Conservation (phyloP, 2,888 invertebrate genomes). For the Parapristionchus giblindavisi region DNA sequence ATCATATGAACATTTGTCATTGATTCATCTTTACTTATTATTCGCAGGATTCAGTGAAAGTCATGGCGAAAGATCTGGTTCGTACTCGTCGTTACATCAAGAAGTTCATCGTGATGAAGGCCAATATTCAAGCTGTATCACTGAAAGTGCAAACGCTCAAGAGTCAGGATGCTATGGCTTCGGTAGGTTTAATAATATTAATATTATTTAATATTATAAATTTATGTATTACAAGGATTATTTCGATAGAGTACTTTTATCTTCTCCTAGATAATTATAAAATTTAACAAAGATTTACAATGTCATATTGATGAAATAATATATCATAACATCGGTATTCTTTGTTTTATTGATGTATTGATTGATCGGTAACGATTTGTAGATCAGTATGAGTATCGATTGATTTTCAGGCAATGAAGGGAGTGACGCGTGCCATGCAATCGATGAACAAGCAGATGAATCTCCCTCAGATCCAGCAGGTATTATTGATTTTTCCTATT, state of each 20-base stretch:
- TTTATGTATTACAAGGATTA: not conserved
- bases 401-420: slow-evolving; percentile 86
- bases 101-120: slow-evolving; percentile 99
- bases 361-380: not conserved
- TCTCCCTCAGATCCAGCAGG: slow-evolving; percentile 97
- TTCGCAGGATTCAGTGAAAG: slow-evolving; percentile 92
- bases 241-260: not conserved
- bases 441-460: slow-evolving; percentile 93
- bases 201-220: not conserved
- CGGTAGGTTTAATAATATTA: slow-evolving; percentile 70
- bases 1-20: too few species aligned
- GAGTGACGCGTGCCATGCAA: slow-evolving; percentile 96
- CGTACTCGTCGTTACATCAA: slow-evolving; percentile 91
- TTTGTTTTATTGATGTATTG: not conserved
- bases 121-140: slow-evolving; percentile 96
- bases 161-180: slow-evolving; percentile 98
- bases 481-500: too few species aligned
- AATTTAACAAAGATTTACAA: not conserved
- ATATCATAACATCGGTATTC: not conserved
- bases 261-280: too few species aligned
- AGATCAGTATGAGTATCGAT: not conserved
- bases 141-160: slow-evolving; percentile 96
- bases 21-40: too few species aligned
- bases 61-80: slow-evolving; percentile 98
- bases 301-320: not conserved